Conservation (phyloP, 2,888 invertebrate species). For the Macrophya alboannulata region DNA sequence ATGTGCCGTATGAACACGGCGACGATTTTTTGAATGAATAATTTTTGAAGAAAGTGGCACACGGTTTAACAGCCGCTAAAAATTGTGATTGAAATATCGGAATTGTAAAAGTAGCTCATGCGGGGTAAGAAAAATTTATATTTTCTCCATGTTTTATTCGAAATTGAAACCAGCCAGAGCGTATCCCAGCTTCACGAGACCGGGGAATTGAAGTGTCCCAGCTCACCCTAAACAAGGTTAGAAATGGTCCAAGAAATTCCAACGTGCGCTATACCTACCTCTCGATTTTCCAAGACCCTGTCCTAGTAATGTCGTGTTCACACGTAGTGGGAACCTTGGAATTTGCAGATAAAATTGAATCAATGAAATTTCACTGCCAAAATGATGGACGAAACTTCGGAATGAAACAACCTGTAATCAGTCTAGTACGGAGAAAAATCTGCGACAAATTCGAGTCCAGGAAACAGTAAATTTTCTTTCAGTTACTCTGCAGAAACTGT, state of each 20-base stretch:
- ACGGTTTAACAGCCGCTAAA: background rate
- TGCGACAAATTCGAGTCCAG: background rate
- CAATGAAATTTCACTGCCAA: slow-evolving; percentile 38
- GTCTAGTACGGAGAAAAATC: background rate
- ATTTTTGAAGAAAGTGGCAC: background rate
- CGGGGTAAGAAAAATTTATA: slow-evolving; percentile 4
- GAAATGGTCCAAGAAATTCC: slow-evolving; percentile 33
- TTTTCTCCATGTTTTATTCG: slow-evolving; percentile 13
- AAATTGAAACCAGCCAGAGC: slow-evolving; percentile 22
- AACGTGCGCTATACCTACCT: background rate
- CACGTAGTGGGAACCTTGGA: background rate
- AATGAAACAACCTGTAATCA: background rate
- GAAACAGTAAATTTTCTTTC: background rate
- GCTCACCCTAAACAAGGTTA: slow-evolving; percentile 30
- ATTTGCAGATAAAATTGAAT: background rate
- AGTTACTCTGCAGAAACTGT: background rate
- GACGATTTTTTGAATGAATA: background rate
- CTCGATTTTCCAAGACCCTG: background rate
- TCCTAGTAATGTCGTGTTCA: background rate
- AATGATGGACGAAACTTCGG: slow-evolving; percentile 4
- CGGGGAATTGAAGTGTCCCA: slow-evolving; percentile 21
- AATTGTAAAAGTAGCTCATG: background rate
- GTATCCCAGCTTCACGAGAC: slow-evolving; percentile 23
- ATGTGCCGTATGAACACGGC: background rate
- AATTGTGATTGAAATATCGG: background rate